Conservation (phyloP, 2,888 invertebrate genomes). For the Eurytoma adleriae region DNA sequence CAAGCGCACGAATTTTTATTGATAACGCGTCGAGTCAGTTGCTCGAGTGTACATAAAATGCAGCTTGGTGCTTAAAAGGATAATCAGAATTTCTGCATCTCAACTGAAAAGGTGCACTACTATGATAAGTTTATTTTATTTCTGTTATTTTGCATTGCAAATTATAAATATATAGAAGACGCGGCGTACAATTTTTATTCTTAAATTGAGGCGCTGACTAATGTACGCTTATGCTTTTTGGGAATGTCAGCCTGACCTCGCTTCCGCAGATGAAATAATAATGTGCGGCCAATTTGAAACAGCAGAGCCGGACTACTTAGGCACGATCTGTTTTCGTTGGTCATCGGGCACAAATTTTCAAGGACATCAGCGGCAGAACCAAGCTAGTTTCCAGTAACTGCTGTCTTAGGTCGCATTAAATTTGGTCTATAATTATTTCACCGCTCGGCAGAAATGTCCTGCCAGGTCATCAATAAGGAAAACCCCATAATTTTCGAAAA, state of each 20-base stretch:
- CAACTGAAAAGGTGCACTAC: too few species aligned
- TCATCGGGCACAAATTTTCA: constrained; percentile 7
- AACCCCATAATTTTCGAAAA: constrained; percentile 34
- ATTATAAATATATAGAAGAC: too few species aligned
- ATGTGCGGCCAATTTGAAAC: constrained; percentile 5
- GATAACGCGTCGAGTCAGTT: too few species aligned
- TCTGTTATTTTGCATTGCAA: too few species aligned
- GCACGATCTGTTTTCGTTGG: constrained; percentile 5
- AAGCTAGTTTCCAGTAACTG: constrained; percentile 2
- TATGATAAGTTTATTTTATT: too few species aligned
- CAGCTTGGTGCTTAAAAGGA: too few species aligned
- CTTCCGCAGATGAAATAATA: constrained; percentile 33
- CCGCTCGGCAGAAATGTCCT: constrained; percentile 15
- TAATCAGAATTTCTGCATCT: too few species aligned
- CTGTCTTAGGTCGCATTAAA: constrained; percentile 23
- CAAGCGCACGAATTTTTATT: too few species aligned
- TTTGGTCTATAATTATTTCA: constrained; percentile 32
- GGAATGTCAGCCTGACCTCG: not conserved
- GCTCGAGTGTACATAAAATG: too few species aligned
- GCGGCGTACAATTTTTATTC: not conserved
- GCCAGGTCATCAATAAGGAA: constrained; percentile 34
- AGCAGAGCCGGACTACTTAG: constrained; percentile 1
- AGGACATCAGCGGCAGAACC: constrained; percentile 7
- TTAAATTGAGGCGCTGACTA: not conserved
- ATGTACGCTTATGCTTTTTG: not conserved